These are phyloP conservation scores for Tineola bisselliella DNA, from an alignment of 2,888 invertebrate species.

Conservation along the genomic window DNA sequence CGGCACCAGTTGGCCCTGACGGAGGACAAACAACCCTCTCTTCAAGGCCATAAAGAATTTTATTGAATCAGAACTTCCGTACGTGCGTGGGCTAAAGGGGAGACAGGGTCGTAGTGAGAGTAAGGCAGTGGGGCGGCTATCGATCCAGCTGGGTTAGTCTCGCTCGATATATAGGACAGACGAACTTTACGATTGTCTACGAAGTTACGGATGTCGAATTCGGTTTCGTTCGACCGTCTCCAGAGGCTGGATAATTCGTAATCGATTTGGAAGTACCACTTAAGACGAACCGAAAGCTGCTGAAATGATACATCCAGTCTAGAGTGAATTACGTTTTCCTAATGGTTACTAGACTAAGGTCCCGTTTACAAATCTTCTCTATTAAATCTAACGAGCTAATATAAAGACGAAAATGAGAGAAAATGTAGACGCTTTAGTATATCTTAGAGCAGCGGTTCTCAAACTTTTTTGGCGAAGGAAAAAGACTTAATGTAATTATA, in stretches of 20 bases:
- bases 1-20: constrained; percentile 11
- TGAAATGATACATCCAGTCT: neutral
- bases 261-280: neutral
- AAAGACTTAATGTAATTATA: too few relatives aligned
- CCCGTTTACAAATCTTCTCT: neutral
- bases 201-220: constrained; percentile 4
- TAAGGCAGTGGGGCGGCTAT: constrained; percentile 60
- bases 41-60: constrained; percentile 28
- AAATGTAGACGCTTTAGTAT: neutral
- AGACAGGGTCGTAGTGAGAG: neutral
- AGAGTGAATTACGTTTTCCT: neutral
- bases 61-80: constrained; percentile 26
- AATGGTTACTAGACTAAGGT: neutral
- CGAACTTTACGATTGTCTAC: constrained; percentile 33
- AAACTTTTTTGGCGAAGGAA: too few relatives aligned
- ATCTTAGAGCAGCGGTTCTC: too few relatives aligned
- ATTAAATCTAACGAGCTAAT: neutral
- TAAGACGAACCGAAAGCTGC: neutral
- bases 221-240: constrained; percentile 9
- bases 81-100: constrained; percentile 8
- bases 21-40: constrained; percentile 34
- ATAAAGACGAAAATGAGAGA: neutral
- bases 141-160: constrained; percentile 47
- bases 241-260: constrained; percentile 2
- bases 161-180: constrained; percentile 51